A percentile compares a stretch with the other conserved stretches of the same genome.
Conservation (phyloP, 2,888 invertebrate genomes). For the Nomada flava region DNA sequence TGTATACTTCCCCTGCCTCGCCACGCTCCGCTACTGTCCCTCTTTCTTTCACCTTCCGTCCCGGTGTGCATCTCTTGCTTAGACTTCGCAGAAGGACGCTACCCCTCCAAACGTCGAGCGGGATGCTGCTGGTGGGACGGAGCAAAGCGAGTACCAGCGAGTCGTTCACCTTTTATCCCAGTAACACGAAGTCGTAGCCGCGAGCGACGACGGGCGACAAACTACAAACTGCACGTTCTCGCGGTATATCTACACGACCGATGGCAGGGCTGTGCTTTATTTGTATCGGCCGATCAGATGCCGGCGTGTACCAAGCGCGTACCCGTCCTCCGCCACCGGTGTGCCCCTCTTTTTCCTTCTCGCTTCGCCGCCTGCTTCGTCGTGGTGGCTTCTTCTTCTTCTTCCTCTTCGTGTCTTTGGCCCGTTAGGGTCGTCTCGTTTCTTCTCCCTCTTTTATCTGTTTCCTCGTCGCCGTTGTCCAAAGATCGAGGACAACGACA, state of each 20-base stretch:
- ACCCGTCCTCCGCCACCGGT: not conserved
- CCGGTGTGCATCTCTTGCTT: constrained; percentile 61
- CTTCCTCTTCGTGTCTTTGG: not conserved
- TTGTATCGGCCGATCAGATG: constrained; percentile 78
- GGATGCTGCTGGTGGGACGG: constrained; percentile 79
- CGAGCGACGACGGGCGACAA: constrained; percentile 78
- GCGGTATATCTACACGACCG: constrained; percentile 71
- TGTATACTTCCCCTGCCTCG: not conserved
- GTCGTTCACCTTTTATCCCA: constrained; percentile 85
- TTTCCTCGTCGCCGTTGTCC: not conserved
- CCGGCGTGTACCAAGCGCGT: constrained; percentile 61
- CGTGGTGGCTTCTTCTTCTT: not conserved
- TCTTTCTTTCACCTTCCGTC: constrained; percentile 19
- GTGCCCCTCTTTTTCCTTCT: constrained; percentile 2
- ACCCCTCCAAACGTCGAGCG: constrained; percentile 79
- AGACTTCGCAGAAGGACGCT: constrained; percentile 76
- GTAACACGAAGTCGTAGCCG: constrained; percentile 83
- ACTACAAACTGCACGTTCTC: constrained; percentile 79
- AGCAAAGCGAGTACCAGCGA: constrained; percentile 73
- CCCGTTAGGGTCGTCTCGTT: constrained; percentile 45
- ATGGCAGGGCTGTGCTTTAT: constrained; percentile 76
- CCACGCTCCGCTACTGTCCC: constrained; percentile 6
- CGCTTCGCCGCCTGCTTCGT: not conserved
- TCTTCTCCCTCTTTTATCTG: not conserved
- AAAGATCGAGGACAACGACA: not conserved